Evolutionary conservation across 2,888 invertebrate genomes (phyloP).

Genomic region (Morpho achilles): DNA sequence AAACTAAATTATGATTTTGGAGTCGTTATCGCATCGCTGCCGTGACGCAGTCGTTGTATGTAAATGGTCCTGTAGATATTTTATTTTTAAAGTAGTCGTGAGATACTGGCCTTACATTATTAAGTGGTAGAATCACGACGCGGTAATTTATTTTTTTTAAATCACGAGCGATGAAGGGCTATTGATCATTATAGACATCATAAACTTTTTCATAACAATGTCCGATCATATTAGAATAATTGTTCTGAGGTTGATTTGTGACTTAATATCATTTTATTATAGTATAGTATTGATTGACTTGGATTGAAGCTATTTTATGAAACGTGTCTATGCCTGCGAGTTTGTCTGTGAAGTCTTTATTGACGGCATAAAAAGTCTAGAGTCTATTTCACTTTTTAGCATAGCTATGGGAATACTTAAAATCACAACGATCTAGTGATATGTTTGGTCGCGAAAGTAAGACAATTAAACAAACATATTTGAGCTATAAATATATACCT

Average conservation of each 20-base stretch:
- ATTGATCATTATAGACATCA: slow-evolving; percentile 71
- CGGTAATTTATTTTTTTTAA: slow-evolving; percentile 56
- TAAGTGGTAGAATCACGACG: slow-evolving; percentile 74
- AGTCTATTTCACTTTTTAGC: no score
- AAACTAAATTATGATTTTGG: background rate
- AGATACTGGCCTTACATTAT: slow-evolving; percentile 71
- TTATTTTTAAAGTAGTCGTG: slow-evolving; percentile 73
- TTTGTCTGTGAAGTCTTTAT: no score
- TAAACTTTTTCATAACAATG: slow-evolving; percentile 49
- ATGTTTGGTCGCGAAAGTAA: no score
- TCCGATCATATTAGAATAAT: slow-evolving; percentile 50
- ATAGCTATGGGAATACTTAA: no score
- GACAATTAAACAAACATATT: no score
- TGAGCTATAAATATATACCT: no score
- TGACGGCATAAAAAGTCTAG: no score
- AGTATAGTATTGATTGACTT: no score
- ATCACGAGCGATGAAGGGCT: slow-evolving; percentile 66
- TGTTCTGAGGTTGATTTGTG: slow-evolving; percentile 20
- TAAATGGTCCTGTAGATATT: slow-evolving; percentile 31
- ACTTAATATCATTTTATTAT: no score
- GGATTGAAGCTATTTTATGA: no score
- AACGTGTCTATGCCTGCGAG: no score
- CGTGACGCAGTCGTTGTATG: slow-evolving; percentile 5
- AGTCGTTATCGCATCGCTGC: background rate
- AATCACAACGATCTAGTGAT: no score